These are phyloP conservation scores for Sternarchorhynchus goeldii DNA, from an alignment of 2,797 vertebrate species.

Conservation along the genomic window DNA sequence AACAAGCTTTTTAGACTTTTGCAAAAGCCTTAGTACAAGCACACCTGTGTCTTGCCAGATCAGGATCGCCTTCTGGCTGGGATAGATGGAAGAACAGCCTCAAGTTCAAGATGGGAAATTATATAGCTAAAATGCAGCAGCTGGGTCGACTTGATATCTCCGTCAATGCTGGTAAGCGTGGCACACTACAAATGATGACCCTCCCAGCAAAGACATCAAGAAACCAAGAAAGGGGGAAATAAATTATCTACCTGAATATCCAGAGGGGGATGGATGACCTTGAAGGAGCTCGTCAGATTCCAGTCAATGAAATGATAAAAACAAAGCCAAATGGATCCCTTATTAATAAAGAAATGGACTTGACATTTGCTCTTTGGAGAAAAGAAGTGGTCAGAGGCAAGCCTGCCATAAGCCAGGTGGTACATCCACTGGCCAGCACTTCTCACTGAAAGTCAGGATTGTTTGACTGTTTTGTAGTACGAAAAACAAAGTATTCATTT, in stretches of 20 bases:
- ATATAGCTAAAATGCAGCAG: constrained; percentile 41
- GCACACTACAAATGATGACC: constrained; percentile 8
- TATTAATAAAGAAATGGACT: constrained; percentile 42
- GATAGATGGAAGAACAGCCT: constrained; percentile 50
- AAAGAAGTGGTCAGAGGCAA: constrained; percentile 34
- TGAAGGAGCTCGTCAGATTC: constrained; percentile 21
- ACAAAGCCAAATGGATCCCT: constrained; percentile 42
- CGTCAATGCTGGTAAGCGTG: constrained; percentile 51
- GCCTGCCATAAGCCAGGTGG: constrained; percentile 15
- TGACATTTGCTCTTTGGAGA: constrained; percentile 44
- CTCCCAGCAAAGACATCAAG: constrained; percentile 31
- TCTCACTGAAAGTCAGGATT: constrained; percentile 43
- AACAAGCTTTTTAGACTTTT: constrained; percentile 38
- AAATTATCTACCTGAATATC: constrained; percentile 28
- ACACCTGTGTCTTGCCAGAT: constrained; percentile 53
- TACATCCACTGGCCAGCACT: constrained; percentile 26
- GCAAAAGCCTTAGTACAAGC: constrained; percentile 43
- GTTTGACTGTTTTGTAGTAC: neutral
- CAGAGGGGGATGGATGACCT: constrained; percentile 46
- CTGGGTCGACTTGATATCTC: constrained; percentile 44
- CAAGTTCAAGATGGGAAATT: constrained; percentile 51
- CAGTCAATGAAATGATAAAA: constrained; percentile 52
- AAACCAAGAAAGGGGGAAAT: no score
- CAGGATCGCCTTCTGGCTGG: constrained; percentile 34
- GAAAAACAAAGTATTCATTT: no score